Conservation (phyloP, 2,797 vertebrate species). For the Etheostoma nigrum region DNA sequence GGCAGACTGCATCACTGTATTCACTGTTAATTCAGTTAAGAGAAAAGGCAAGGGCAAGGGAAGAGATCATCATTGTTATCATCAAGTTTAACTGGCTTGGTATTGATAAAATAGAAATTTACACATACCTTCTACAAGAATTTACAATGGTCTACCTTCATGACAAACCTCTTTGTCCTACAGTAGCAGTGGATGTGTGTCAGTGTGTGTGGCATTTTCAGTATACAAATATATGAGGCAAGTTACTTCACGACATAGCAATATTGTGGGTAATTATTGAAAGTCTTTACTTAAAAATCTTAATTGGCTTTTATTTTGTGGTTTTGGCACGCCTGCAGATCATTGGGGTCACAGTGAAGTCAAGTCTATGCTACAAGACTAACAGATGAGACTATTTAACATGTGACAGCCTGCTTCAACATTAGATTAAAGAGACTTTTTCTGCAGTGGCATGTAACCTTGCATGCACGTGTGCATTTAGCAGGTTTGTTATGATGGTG, state of each 20-base stretch:
- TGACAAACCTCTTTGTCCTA: conserved; percentile 4
- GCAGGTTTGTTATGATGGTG: neutral
- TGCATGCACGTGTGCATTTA: conserved; percentile 7
- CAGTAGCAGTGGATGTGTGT: conserved; percentile 14
- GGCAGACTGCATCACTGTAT: neutral
- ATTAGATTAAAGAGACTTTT: neutral
- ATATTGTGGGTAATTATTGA: conserved; percentile 42
- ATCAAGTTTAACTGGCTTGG: neutral
- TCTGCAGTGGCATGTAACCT: neutral
- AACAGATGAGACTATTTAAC: conserved; percentile 33
- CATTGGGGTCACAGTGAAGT: conserved; percentile 52
- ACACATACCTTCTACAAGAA: neutral
- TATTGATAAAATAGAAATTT: neutral
- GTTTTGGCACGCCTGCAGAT: conserved; percentile 60
- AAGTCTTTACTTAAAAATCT: conserved; percentile 29
- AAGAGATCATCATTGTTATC: neutral
- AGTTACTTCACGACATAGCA: conserved; percentile 44
- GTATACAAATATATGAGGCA: conserved; percentile 25
- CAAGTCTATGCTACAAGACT: conserved; percentile 25
- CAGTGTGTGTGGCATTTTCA: conserved; percentile 23
- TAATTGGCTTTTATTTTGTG: conserved; percentile 44
- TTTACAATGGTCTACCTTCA: neutral
- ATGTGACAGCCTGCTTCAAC: conserved; percentile 40
- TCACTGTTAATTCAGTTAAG: neutral
- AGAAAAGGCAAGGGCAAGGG: neutral